phyloP scores from a whole-genome alignment of 2,113 vertebrate genomes.

The Delphinapterus leucas region DNA sequence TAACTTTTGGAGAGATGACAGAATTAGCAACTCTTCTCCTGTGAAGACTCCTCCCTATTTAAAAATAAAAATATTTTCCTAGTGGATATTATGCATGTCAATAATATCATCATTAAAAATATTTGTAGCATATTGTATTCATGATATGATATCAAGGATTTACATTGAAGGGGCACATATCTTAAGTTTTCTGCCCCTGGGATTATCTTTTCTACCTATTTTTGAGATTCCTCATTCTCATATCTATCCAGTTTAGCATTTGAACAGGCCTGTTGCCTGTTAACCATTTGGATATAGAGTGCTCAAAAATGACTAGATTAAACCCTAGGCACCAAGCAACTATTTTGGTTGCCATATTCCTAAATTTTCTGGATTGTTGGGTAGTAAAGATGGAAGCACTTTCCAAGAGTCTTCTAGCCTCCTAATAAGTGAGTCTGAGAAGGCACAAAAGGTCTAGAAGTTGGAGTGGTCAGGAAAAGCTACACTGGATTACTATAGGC shows the following conservation, averaged over 20 bases:
- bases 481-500: not conserved
- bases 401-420: not conserved
- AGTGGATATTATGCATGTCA: not conserved
- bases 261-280: not conserved
- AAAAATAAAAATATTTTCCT: constrained; percentile 34
- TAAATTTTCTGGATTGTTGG: not conserved
- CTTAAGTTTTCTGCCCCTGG: not conserved
- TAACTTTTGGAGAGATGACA: not conserved
- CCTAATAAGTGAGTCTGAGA: not conserved
- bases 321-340: not conserved
- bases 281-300: not conserved
- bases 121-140: not conserved
- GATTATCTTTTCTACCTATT: constrained; percentile 6
- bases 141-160: not conserved
- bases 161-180: not conserved
- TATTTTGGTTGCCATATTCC: not conserved
- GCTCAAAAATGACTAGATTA: not conserved
- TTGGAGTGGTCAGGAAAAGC: not conserved
- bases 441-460: not conserved
- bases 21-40: constrained; percentile 26
- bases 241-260: not conserved
- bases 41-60: not conserved
- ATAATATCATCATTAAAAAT: not conserved
- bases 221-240: not conserved
- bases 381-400: not conserved